Percentiles rank a stretch among this genome's conserved stretches.
Conservation (phyloP, 2,113 vertebrate genomes). For the Pampusana beccarii region DNA sequence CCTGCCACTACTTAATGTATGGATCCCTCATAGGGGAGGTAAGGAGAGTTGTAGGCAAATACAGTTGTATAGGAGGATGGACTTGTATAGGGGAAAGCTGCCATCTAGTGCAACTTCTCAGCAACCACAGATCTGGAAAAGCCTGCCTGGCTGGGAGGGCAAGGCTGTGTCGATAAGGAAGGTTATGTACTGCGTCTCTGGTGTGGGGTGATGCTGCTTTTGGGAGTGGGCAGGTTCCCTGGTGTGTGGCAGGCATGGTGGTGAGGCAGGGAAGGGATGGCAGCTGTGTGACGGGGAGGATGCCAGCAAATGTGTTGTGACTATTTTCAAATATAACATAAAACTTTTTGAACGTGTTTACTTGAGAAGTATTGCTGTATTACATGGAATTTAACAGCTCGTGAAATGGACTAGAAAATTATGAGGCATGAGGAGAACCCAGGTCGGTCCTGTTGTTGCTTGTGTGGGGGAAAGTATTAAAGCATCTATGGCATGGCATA, state of each 20-base stretch:
- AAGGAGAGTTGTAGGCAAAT: fast-evolving
- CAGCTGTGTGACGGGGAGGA: fast-evolving
- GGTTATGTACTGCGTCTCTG: fast-evolving
- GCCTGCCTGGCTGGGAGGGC: fast-evolving
- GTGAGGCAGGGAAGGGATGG: background rate
- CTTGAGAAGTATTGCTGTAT: background rate
- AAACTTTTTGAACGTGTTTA: background rate
- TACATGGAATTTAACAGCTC: background rate
- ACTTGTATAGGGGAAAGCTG: background rate
- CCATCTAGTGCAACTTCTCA: background rate
- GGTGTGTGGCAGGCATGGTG: fast-evolving
- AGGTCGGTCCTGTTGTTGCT: background rate
- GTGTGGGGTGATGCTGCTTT: fast-evolving
- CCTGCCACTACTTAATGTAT: fast-evolving
- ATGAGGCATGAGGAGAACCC: background rate
- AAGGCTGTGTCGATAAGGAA: fast-evolving
- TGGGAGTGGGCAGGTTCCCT: fast-evolving
- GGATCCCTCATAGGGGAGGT: fast-evolving
- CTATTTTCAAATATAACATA: background rate
- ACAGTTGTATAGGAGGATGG: fast-evolving
- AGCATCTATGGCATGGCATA: background rate
- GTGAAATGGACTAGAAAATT: background rate
- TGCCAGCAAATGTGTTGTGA: background rate
- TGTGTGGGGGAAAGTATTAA: background rate
- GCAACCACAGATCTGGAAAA: background rate